Conservation (phyloP, 2,113 vertebrate genomes). For the Elgaria multicarinata region DNA sequence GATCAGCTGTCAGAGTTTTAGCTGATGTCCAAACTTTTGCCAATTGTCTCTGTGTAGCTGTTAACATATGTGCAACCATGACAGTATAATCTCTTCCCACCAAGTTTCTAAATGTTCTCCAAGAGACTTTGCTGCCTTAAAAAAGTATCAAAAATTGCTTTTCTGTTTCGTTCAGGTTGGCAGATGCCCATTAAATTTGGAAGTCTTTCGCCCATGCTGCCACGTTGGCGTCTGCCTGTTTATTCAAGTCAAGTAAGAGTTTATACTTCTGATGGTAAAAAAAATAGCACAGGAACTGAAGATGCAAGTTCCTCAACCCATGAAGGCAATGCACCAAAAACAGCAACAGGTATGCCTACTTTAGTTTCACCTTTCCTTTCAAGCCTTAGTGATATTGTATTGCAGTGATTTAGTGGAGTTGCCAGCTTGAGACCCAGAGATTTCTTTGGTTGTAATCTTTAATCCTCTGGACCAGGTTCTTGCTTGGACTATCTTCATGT, state of each 20-base stretch:
- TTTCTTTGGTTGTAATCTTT: background rate
- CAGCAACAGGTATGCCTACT: conserved; percentile 66
- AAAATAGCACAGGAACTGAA: conserved; percentile 72
- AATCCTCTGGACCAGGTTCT: background rate
- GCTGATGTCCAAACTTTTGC: background rate
- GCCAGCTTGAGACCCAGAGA: background rate
- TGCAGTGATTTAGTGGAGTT: background rate
- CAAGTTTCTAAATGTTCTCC: background rate
- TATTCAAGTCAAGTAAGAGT: conserved; percentile 80
- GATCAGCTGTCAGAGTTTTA: background rate
- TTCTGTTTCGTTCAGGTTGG: conserved; percentile 79
- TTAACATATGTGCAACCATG: background rate
- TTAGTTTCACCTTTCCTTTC: background rate
- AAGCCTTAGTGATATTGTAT: background rate
- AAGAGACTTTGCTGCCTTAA: background rate
- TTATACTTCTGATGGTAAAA: conserved; percentile 83
- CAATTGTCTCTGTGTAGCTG: background rate
- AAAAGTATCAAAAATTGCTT: background rate
- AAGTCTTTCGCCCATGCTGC: conserved; percentile 74
- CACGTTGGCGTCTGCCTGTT: conserved; percentile 74
- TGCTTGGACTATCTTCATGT: background rate
- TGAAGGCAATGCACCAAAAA: conserved; percentile 48
- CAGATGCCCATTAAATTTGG: conserved; percentile 73
- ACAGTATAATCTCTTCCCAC: background rate
- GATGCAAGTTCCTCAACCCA: conserved; percentile 35